Evolutionary conservation across 2,797 vertebrate genomes (phyloP).

Genomic region (Halcyon smyrnensis): DNA sequence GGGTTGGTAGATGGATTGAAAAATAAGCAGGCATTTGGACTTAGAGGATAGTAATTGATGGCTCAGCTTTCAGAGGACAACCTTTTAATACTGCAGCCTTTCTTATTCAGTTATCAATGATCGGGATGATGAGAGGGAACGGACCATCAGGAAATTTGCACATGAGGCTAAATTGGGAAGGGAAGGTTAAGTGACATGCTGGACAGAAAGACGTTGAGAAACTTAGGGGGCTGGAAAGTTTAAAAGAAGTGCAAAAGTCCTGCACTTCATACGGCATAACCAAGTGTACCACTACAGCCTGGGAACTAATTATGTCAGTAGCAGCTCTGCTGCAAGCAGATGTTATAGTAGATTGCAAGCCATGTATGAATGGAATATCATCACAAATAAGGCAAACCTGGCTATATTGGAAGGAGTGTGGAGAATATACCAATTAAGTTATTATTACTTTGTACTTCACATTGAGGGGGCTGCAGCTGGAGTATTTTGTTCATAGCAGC

Average conservation of each 20-base stretch:
- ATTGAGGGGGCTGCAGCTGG: not conserved
- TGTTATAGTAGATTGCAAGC: not conserved
- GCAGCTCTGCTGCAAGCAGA: not conserved
- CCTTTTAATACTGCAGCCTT: not conserved
- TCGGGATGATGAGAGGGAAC: not conserved
- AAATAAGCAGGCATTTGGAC: not conserved
- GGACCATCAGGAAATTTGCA: not conserved
- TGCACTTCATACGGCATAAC: not conserved
- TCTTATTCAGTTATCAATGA: not conserved
- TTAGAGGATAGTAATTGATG: constrained; percentile 16
- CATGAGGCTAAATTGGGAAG: not conserved
- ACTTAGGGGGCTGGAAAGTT: not conserved
- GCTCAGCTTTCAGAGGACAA: not conserved
- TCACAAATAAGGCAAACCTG: not conserved
- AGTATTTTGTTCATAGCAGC: not conserved
- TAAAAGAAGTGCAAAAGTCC: not conserved
- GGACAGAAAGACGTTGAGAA: not conserved
- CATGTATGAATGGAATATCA: not conserved
- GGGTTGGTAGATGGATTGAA: not conserved
- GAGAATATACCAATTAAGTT: not conserved
- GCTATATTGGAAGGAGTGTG: not conserved
- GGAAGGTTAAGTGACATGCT: not conserved
- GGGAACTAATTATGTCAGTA: not conserved
- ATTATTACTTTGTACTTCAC: not conserved
- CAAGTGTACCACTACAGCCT: not conserved